Evolutionary conservation across 1,140 invertebrate species (phyloP).

Genomic region (Caenorhabditis elegans): DNA sequence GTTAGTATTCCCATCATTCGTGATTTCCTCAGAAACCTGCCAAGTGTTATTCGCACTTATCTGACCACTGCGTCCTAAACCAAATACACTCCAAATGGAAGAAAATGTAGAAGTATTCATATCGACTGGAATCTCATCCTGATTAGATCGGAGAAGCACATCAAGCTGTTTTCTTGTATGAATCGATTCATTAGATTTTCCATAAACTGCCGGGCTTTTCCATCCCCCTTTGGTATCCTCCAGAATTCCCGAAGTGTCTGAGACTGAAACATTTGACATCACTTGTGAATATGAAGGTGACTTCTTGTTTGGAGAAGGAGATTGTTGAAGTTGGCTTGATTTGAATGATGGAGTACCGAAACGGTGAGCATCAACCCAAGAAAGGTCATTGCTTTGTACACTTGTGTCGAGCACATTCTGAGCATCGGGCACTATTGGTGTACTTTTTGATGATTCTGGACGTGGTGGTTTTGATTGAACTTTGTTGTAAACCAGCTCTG

Average conservation of each 20-base stretch:
- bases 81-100: neutral
- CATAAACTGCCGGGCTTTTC: neutral
- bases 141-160: neutral
- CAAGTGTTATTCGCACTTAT: neutral
- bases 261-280: neutral
- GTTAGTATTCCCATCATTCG: neutral
- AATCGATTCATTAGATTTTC: neutral
- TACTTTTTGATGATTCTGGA: neutral
- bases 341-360: neutral
- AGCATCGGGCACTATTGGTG: neutral
- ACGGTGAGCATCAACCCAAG: slow-evolving; percentile 1
- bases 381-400: neutral
- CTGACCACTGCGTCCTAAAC: neutral
- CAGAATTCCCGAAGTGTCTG: neutral
- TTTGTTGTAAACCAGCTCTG: too few relatives aligned
- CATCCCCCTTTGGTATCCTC: slow-evolving; percentile 1
- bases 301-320: neutral
- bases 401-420: neutral
- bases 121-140: neutral
- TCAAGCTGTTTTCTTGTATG: slow-evolving; percentile 21
- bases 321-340: neutral
- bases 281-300: neutral
- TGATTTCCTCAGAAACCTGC: neutral
- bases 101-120: neutral
- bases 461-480: neutral